phyloP scores from a whole-genome alignment of 2,888 invertebrate species.

The Salpingus planirostris region DNA sequence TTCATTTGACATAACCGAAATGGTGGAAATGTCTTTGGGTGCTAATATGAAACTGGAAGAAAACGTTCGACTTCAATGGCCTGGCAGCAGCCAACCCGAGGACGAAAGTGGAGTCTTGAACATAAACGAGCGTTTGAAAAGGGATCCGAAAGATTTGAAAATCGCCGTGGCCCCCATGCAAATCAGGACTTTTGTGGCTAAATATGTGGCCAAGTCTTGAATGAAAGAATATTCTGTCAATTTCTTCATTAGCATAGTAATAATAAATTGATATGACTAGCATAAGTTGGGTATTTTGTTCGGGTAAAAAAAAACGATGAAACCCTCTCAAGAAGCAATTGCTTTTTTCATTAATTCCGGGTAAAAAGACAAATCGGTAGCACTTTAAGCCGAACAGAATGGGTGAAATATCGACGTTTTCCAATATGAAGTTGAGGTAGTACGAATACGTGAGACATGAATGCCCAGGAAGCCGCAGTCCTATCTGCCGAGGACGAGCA shows the following conservation, averaged over 20 bases:
- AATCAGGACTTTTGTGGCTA: slow-evolving; percentile 11
- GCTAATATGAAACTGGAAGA: slow-evolving; percentile 47
- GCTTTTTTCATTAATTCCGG: too few relatives aligned
- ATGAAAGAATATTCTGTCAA: too few relatives aligned
- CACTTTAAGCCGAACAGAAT: slow-evolving; percentile 30
- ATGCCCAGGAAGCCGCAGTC: slow-evolving; percentile 20
- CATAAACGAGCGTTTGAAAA: not conserved
- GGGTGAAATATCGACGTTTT: slow-evolving; percentile 36
- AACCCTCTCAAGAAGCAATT: too few relatives aligned
- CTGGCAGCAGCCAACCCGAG: slow-evolving; percentile 18
- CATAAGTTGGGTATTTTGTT: too few relatives aligned
- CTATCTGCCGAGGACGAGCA: not conserved
- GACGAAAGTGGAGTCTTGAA: not conserved
- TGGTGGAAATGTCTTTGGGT: slow-evolving; percentile 36
- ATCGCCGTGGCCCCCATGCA: slow-evolving; percentile 9
- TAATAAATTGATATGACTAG: too few relatives aligned
- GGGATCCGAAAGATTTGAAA: slow-evolving; percentile 4
- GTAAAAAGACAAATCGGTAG: too few relatives aligned
- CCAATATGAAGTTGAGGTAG: slow-evolving; percentile 45
- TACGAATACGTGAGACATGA: slow-evolving; percentile 38
- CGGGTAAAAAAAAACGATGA: too few relatives aligned
- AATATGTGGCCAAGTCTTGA: too few relatives aligned
- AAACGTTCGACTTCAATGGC: slow-evolving; percentile 26
- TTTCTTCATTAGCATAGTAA: too few relatives aligned
- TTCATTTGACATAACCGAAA: slow-evolving; percentile 28